phyloP scores from a whole-genome alignment of 1,140 invertebrate species.

The Bombus fervidus region DNA sequence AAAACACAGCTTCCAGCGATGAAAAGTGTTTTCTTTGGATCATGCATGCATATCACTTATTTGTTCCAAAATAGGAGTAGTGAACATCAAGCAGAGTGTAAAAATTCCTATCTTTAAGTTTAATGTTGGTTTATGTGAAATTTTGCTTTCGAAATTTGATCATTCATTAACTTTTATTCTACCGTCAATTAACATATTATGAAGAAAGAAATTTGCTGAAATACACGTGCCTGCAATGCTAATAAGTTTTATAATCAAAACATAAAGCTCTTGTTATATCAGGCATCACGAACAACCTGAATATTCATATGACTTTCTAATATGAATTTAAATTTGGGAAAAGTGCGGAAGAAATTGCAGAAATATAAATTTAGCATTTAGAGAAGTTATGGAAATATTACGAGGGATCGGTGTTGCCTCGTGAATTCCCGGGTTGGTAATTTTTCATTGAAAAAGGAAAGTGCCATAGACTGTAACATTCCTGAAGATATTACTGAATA shows the following conservation, averaged over 20 bases:
- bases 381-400: too few relatives aligned
- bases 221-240: background rate
- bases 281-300: background rate
- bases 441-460: too few relatives aligned
- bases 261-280: background rate
- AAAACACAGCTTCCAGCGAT: too few relatives aligned
- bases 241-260: background rate
- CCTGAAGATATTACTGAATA: background rate
- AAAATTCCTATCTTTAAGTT: too few relatives aligned
- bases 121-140: background rate
- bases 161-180: background rate
- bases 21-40: background rate
- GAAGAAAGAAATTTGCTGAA: background rate
- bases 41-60: background rate
- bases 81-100: too few relatives aligned
- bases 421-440: too few relatives aligned
- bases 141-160: background rate
- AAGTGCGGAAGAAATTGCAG: background rate
- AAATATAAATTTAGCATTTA: background rate
- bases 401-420: too few relatives aligned
- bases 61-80: background rate
- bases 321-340: background rate
- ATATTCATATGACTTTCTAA: background rate
- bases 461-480: background rate
- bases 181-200: background rate